Percentiles rank a stretch among this genome's conserved stretches.
Conservation (phyloP, 64 coral and sea anemone species). For the Stichodactyla helianthus region DNA sequence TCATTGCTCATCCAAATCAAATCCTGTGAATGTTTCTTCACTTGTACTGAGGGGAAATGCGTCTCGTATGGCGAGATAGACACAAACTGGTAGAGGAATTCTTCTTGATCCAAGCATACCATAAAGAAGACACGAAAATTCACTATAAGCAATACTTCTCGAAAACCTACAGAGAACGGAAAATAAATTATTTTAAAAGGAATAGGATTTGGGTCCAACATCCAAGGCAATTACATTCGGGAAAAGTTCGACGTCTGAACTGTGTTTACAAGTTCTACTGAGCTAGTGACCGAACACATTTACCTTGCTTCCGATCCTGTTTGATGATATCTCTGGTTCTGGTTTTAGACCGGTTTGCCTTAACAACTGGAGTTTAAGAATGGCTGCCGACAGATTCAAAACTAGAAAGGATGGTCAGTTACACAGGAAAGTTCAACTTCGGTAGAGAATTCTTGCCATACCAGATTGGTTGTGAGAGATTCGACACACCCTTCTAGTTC, state of each 20-base stretch:
- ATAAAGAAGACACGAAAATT: slow-evolving; percentile 34
- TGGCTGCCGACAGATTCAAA: too few relatives aligned
- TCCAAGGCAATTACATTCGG: too few relatives aligned
- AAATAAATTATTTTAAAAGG: slow-evolving; percentile 6
- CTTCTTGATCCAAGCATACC: slow-evolving; percentile 17
- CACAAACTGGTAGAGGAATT: slow-evolving; percentile 38
- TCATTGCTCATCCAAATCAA: background rate
- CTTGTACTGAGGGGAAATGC: background rate
- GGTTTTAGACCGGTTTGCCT: too few relatives aligned
- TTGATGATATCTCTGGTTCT: too few relatives aligned
- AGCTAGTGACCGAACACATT: too few relatives aligned
- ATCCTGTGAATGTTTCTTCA: background rate
- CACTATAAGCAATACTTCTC: slow-evolving; percentile 14
- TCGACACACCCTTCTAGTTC: slow-evolving; percentile 48
- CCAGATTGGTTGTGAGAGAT: slow-evolving; percentile 25
- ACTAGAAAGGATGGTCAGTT: too few relatives aligned
- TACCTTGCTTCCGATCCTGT: too few relatives aligned
- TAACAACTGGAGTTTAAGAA: too few relatives aligned
- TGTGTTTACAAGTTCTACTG: too few relatives aligned
- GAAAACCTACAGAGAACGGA: slow-evolving; percentile 1
- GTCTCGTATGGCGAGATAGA: slow-evolving; percentile 8
- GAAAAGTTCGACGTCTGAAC: too few relatives aligned
- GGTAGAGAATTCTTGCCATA: background rate
- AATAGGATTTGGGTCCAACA: background rate
- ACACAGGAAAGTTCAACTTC: too few relatives aligned